phyloP scores from a whole-genome alignment of 2,113 vertebrate species.

The Noctilio leporinus region DNA sequence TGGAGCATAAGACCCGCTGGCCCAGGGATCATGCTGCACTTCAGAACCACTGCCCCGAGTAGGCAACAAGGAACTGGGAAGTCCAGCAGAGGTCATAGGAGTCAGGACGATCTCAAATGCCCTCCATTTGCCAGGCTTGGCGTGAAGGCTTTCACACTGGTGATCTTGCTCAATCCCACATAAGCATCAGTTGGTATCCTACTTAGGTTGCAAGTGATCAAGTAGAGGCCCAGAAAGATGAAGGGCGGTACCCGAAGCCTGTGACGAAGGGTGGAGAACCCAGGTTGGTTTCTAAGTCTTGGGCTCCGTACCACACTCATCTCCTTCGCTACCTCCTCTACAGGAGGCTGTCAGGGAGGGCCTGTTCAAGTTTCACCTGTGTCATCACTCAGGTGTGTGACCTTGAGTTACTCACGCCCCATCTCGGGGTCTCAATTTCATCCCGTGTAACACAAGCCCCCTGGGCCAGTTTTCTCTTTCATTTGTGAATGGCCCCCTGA shows the following conservation, averaged over 20 bases:
- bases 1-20: background rate
- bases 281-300: background rate
- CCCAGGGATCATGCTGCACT: background rate
- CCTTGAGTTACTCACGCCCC: background rate
- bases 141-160: background rate
- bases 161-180: background rate
- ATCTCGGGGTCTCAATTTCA: background rate
- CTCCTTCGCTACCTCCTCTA: background rate
- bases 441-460: background rate
- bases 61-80: too few relatives aligned
- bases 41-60: background rate
- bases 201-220: background rate
- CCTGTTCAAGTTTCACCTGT: background rate
- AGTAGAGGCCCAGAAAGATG: background rate
- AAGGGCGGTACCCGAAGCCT: background rate
- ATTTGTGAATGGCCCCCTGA: background rate
- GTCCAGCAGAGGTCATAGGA: background rate
- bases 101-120: background rate
- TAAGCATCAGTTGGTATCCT: background rate
- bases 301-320: fast-evolving
- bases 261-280: too few relatives aligned
- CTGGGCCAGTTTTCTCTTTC: background rate
- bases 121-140: background rate
- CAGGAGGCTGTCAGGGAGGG: background rate
- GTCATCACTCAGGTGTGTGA: background rate